These are phyloP conservation scores for Enteromius viviparus DNA, from an alignment of 2,797 vertebrate species.

Conservation along the genomic window DNA sequence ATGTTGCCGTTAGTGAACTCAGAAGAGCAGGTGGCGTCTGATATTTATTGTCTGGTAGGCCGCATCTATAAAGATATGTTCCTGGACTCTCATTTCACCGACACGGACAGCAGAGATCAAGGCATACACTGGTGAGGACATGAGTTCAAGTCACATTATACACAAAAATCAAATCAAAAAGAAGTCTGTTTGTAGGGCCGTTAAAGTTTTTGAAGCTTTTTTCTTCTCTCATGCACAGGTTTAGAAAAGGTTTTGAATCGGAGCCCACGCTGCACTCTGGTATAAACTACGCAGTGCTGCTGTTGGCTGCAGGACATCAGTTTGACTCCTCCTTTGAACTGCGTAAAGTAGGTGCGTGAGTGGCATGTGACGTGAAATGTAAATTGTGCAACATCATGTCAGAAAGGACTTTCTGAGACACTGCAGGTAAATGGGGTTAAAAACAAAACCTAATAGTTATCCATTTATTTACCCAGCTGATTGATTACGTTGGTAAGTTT, in stretches of 20 bases:
- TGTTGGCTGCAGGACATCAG: conserved; percentile 93
- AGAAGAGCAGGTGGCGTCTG: conserved; percentile 92
- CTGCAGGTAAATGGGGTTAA: no score
- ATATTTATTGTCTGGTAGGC: conserved; percentile 96
- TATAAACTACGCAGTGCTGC: conserved; percentile 96
- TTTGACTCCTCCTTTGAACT: conserved; percentile 97
- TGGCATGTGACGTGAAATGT: not conserved
- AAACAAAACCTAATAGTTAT: no score
- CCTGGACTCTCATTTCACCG: conserved; percentile 91
- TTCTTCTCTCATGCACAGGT: conserved; percentile 77
- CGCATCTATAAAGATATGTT: conserved; percentile 97
- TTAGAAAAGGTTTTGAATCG: conserved; percentile 94
- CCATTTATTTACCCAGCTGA: no score
- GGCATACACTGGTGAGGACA: conserved; percentile 86
- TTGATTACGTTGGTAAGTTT: no score
- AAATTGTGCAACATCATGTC: not conserved
- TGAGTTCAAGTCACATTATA: not conserved
- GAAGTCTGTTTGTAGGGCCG: not conserved
- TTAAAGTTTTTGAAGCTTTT: not conserved
- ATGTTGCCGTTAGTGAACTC: conserved; percentile 92
- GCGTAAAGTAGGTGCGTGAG: conserved; percentile 95
- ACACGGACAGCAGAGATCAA: conserved; percentile 89
- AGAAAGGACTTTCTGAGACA: not conserved
- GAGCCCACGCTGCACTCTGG: conserved; percentile 97
- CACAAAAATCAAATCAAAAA: not conserved